Percentiles rank a stretch among this genome's conserved stretches.
Conservation (phyloP, 2,888 invertebrate species). For the Holacanthella duospinosa region DNA sequence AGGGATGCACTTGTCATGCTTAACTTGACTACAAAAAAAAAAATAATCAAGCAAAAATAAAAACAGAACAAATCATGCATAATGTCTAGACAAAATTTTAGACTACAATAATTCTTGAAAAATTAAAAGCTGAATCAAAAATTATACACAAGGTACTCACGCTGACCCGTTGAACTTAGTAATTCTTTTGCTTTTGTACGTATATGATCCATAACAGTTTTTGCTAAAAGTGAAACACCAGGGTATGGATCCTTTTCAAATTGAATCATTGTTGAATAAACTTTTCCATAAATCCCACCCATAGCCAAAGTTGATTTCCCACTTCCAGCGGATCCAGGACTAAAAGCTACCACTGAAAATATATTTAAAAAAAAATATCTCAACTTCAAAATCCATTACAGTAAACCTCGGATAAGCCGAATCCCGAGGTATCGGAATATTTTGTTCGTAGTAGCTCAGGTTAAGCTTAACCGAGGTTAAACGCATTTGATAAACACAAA, state of each 20-base stretch:
- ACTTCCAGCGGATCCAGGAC: constrained; percentile 30
- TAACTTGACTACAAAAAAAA: background rate
- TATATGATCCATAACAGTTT: constrained; percentile 65
- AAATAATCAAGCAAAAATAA: background rate
- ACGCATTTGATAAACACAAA: too few species aligned
- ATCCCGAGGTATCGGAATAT: too few species aligned
- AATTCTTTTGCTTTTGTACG: constrained; percentile 28
- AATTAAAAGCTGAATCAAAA: background rate
- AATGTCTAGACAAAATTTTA: background rate
- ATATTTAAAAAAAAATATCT: constrained; percentile 1
- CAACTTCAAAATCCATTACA: background rate
- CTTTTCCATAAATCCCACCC: constrained; percentile 73
- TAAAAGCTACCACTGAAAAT: constrained; percentile 11
- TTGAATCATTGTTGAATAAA: constrained; percentile 71
- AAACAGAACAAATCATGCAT: background rate
- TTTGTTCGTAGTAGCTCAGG: too few species aligned
- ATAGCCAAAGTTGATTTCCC: constrained; percentile 40
- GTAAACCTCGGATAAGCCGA: too few species aligned
- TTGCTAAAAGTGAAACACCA: constrained; percentile 66
- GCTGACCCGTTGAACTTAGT: constrained; percentile 5
- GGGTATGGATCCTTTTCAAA: constrained; percentile 81
- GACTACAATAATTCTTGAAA: too few species aligned
- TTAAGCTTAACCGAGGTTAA: too few species aligned
- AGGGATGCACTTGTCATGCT: background rate
- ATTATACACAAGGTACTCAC: background rate